These are phyloP conservation scores for Xerus rutilus DNA, from an alignment of 2,797 vertebrate species.

Conservation along the genomic window DNA sequence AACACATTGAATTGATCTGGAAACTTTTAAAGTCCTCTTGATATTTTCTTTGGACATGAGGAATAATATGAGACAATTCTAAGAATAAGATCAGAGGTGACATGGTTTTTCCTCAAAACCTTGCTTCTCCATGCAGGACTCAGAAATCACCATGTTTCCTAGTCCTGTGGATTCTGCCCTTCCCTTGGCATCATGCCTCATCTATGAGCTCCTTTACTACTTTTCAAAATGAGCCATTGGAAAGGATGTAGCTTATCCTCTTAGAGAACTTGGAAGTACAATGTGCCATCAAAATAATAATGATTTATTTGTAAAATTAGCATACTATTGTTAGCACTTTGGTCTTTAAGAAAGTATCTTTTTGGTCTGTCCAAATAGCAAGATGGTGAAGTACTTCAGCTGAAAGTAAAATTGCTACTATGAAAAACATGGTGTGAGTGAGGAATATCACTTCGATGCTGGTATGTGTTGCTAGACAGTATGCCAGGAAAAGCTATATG, in stretches of 20 bases:
- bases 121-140: neutral
- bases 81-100: neutral
- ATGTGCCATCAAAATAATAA: neutral
- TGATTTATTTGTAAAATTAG: neutral
- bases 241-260: neutral
- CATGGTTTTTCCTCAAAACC: neutral
- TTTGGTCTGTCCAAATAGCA: conserved; percentile 43
- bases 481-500: conserved; percentile 25
- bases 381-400: conserved; percentile 1
- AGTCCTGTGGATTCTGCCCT: neutral
- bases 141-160: neutral
- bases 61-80: conserved; percentile 28
- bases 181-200: neutral
- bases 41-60: neutral
- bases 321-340: neutral
- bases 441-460: neutral
- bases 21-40: neutral
- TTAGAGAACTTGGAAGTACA: conserved; percentile 36
- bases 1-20: conserved; percentile 19
- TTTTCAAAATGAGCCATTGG: conserved; percentile 15
- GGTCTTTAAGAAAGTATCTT: neutral
- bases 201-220: neutral
- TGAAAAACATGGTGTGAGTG: conserved; percentile 70
- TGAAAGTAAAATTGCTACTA: conserved; percentile 62
- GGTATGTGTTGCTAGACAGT: conserved; percentile 8